phyloP scores from a whole-genome alignment of 1,140 invertebrate species.

The Agrilus planipennis region DNA sequence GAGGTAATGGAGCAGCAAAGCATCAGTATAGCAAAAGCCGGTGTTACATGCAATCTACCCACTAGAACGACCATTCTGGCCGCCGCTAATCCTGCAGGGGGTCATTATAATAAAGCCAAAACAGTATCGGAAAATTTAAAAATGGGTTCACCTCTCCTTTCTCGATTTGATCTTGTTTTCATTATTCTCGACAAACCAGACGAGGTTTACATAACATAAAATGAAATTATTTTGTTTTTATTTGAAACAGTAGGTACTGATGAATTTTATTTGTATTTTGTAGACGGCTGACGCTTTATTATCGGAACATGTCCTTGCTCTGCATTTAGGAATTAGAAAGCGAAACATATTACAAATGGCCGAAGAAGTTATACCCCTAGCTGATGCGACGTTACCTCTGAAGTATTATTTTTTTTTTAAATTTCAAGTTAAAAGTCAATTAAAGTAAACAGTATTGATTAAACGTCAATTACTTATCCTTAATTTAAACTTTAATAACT shows the following conservation, averaged over 20 bases:
- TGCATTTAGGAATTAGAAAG: constrained; percentile 43
- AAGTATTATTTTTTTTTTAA: too few species aligned
- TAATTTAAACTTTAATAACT: constrained; percentile 5
- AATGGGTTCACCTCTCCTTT: constrained; percentile 72
- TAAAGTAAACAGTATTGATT: too few species aligned
- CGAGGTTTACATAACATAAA: constrained; percentile 39
- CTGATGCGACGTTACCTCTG: too few species aligned
- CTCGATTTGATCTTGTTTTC: constrained; percentile 89
- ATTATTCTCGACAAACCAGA: constrained; percentile 80
- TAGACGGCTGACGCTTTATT: constrained; percentile 66
- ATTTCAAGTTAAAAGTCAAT: too few species aligned
- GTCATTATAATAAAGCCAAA: constrained; percentile 79
- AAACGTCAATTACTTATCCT: too few species aligned
- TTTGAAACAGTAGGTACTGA: not conserved
- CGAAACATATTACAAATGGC: not conserved
- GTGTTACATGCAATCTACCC: constrained; percentile 65
- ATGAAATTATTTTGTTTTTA: not conserved
- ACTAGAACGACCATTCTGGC: constrained; percentile 77
- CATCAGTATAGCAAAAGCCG: constrained; percentile 81
- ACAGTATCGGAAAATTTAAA: constrained; percentile 85
- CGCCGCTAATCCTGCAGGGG: constrained; percentile 81
- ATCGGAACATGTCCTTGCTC: constrained; percentile 69
- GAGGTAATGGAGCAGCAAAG: constrained; percentile 94
- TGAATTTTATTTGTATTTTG: too few species aligned
- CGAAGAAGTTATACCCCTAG: not conserved